phyloP scores from a whole-genome alignment of 2,797 vertebrate species.

The Botia kubotai region DNA sequence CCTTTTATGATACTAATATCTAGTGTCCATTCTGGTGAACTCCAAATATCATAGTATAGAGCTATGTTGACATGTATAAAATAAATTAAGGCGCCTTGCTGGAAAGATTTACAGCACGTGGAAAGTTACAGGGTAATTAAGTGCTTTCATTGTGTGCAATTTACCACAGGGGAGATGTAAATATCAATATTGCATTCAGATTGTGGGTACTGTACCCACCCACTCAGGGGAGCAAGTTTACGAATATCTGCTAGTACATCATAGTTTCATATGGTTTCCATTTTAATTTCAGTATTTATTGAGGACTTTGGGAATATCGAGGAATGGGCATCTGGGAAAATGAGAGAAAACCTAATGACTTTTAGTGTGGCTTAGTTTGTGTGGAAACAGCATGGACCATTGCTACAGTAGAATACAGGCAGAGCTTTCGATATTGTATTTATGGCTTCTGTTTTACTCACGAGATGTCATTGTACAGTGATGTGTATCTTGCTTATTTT shows the following conservation, averaged over 20 bases:
- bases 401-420: background rate
- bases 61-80: background rate
- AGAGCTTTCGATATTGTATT: background rate
- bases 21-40: background rate
- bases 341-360: background rate
- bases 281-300: background rate
- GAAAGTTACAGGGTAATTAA: constrained; percentile 27
- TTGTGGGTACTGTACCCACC: constrained; percentile 59
- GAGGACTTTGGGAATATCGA: no score
- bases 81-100: constrained; percentile 10
- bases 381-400: no score
- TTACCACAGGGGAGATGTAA: constrained; percentile 7
- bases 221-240: constrained; percentile 64
- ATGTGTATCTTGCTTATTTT: background rate
- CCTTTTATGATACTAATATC: background rate
- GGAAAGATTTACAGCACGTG: background rate
- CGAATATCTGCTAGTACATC: background rate
- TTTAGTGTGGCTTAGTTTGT: background rate
- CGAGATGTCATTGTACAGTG: no score
- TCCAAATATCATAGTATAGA: background rate
- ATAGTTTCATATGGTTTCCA: background rate
- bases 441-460: background rate
- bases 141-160: background rate
- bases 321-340: background rate
- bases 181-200: constrained; percentile 19